Evolutionary conservation across 2,113 vertebrate genomes (phyloP).

Genomic region (Cyphomyrus plagiostoma): DNA sequence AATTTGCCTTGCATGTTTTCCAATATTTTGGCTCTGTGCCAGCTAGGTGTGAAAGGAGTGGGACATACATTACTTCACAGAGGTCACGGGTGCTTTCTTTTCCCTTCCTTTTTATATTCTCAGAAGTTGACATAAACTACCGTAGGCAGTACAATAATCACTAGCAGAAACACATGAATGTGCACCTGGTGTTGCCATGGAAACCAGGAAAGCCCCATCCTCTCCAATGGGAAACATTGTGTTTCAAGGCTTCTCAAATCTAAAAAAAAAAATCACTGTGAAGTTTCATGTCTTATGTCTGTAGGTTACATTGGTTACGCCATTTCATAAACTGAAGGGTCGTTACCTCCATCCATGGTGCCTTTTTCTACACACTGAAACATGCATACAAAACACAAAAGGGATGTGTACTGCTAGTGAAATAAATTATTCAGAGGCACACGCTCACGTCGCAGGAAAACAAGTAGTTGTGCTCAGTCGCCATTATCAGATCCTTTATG

Average conservation of each 20-base stretch:
- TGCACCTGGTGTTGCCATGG: slow-evolving; percentile 38
- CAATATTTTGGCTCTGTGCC: neutral
- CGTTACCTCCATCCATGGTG: neutral
- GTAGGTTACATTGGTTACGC: neutral
- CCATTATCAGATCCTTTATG: neutral
- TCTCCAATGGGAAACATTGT: neutral
- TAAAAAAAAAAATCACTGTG: neutral
- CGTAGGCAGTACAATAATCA: slow-evolving; percentile 24
- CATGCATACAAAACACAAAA: neutral
- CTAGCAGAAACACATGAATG: slow-evolving; percentile 26
- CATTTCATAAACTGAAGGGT: neutral
- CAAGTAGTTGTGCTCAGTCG: neutral
- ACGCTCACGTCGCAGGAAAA: neutral
- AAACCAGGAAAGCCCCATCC: slow-evolving; percentile 26
- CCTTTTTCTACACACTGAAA: neutral
- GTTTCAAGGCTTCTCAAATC: neutral
- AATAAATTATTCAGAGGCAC: neutral
- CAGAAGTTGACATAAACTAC: neutral
- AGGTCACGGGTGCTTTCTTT: neutral
- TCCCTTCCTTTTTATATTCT: neutral
- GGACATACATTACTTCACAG: neutral
- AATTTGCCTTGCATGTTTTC: neutral
- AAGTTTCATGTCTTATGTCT: neutral
- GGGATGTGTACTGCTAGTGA: neutral
- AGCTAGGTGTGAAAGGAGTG: neutral